These are phyloP conservation scores for Vesta saturnalis DNA, from an alignment of 2,888 invertebrate genomes.

Conservation along the genomic window DNA sequence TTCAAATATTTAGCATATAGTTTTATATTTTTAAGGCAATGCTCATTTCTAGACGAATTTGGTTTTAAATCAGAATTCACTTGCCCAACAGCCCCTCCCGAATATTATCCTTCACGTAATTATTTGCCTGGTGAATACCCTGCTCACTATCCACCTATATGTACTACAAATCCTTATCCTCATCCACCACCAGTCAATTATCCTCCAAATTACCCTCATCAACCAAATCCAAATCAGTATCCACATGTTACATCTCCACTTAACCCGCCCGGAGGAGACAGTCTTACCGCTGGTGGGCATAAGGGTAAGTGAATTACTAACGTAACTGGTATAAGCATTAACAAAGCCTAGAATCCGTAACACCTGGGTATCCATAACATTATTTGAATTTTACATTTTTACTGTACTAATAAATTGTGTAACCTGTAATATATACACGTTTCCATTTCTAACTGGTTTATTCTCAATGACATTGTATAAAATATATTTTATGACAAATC, in stretches of 20 bases:
- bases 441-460: too few species aligned
- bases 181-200: slow-evolving; percentile 5
- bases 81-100: slow-evolving; percentile 19
- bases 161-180: background rate
- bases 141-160: slow-evolving; percentile 3
- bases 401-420: too few species aligned
- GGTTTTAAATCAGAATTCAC: slow-evolving; percentile 30
- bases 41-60: slow-evolving; percentile 31
- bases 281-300: slow-evolving; percentile 24
- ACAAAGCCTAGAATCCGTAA: too few species aligned
- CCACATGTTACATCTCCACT: background rate
- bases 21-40: slow-evolving; percentile 12
- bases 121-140: background rate
- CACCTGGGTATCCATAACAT: too few species aligned
- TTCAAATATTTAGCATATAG: too few species aligned
- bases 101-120: slow-evolving; percentile 3
- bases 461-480: too few species aligned
- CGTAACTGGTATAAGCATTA: background rate
- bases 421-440: too few species aligned
- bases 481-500: too few species aligned
- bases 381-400: too few species aligned
- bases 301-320: slow-evolving; percentile 26
- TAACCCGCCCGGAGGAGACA: slow-evolving; percentile 15
- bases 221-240: slow-evolving; percentile 6
- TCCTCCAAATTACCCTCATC: slow-evolving; percentile 11